Base-by-base conservation (phyloP, 2,888 invertebrate genomes). In the Orthosia incerta region DNA sequence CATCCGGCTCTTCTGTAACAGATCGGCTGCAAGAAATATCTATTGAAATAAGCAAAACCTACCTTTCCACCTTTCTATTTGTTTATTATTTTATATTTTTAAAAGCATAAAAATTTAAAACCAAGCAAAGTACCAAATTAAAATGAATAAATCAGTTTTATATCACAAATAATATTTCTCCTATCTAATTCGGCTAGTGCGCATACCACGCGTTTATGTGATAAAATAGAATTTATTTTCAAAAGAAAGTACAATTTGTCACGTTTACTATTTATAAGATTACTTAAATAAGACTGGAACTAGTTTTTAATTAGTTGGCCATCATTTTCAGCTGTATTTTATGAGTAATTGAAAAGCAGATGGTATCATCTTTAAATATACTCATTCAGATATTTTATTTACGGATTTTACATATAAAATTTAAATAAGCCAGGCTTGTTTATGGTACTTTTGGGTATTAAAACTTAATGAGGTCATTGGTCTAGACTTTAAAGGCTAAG, bases 201-300 rank as follows among this genome's bases (percentile, higher is more conserved):
- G 16, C 46, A 56, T 62, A 48, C 20, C 15, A 50, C 3, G 3
- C 3, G 4, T 13, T 65, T 53, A 48, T 45, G 31, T 13, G 9
- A 55, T n/a, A 50, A 50, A 55, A 31, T 50, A 20, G 7, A 62
- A 62, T 66, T 53, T 45, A n/a, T 7, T 51, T 23, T 7, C 0
- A 20, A 18, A 57, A 18, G 55, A 66, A 70, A 66, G 66, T 67
- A 63, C 18, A 2, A 45, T 69, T 50, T 66, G 48, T 51, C 26
- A 71, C 26, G n/a, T 11, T 18, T 48, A 39, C 7, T 26, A 66
- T 68, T 75, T 50, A 80, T 55, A 11, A 16, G 0, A 7, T 64
- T 56, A 63, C 39, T 55, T 59, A 56, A 50, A 65, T 51, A 48
- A 13, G 45, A 50, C 15, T 39, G 46, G 13, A 68, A 64, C 64